Base-by-base conservation (phyloP, 1,140 invertebrate genomes). In the Cotesia typhae region DNA sequence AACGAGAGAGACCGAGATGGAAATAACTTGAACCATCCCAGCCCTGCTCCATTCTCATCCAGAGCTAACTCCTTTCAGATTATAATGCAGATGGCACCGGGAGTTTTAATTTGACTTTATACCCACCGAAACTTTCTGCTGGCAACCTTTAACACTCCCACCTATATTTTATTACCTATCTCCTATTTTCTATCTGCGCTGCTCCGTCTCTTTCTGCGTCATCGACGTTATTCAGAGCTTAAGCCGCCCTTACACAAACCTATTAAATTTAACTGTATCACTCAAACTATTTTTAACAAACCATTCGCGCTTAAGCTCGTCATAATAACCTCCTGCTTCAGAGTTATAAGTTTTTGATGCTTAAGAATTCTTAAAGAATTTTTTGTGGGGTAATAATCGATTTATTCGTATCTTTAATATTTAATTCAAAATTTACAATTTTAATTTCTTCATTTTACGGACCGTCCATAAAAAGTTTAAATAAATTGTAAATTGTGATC, bases 21-120 rank as follows among this genome's bases (percentile, higher is more conserved):
- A 70, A 28, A 28, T 28, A 28, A 70, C 51, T 70, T 67, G 17
- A 55, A 20, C 60, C 41, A 12, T 36, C 5, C 51, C 14, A 20
- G 4, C 28, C 6, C 35, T 64, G 47, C 17, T 14, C 28, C 4
- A 38, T 17, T 63, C 41, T 67, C 51, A 35, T 35, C 20, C 20
- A 4, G 7, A 17, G 20, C 20, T 61, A 20, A 17, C 35, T 69
- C 14, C 53, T 59, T 69, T 72, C 55, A 57, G 70, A 78, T 74
- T 74, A 79, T 75, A 77, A 78, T 77, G 76, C 77, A 77, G 76
- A 79, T 75, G 75, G 74, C 66, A 77, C 68, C 47, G 55, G 52
- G 75, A 75, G 72, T 79, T 76, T 76, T 74, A 73, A 74, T 80
- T 78, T 75, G 74, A 77, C 75, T 78, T 74, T 76, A 76, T 75